Conservation (phyloP, 2,113 vertebrate genomes). For the Martes martes region DNA sequence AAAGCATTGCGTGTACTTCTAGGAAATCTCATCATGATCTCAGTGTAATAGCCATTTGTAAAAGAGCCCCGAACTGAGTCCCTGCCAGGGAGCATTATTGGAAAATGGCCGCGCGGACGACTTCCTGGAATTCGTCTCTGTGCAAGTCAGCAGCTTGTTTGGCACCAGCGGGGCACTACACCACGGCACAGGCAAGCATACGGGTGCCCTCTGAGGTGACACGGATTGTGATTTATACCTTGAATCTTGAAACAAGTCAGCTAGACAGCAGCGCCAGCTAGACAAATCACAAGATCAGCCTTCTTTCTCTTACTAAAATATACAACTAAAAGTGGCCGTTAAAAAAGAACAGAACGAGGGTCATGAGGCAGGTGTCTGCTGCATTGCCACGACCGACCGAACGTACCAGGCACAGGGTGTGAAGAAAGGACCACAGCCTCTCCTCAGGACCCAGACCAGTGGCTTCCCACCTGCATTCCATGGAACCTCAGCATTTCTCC, state of each 20-base stretch:
- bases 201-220: not conserved
- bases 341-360: not conserved
- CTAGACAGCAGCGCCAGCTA: not conserved
- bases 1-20: slow-evolving; percentile 52
- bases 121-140: slow-evolving; percentile 63
- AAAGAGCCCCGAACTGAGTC: slow-evolving; percentile 23
- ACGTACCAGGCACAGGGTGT: not conserved
- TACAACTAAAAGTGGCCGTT: not conserved
- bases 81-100: slow-evolving; percentile 56
- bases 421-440: not conserved
- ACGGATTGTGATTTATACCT: not conserved
- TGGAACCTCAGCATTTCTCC: not conserved
- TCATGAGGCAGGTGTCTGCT: not conserved
- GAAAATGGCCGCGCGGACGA: not conserved
- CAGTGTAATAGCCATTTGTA: slow-evolving; percentile 54
- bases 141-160: slow-evolving; percentile 35
- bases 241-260: not conserved
- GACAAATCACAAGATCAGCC: not conserved
- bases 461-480: not conserved
- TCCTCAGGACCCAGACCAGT: not conserved
- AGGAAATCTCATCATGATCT: slow-evolving; percentile 70
- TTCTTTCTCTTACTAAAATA: not conserved
- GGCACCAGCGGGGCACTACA: slow-evolving; percentile 22
- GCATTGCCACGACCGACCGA: not conserved
- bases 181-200: not conserved